Evolutionary conservation across 2,113 vertebrate species (phyloP), one percentile per base, ranked within the genome.

Genomic region (Chaetorhynchus papuensis): DNA sequence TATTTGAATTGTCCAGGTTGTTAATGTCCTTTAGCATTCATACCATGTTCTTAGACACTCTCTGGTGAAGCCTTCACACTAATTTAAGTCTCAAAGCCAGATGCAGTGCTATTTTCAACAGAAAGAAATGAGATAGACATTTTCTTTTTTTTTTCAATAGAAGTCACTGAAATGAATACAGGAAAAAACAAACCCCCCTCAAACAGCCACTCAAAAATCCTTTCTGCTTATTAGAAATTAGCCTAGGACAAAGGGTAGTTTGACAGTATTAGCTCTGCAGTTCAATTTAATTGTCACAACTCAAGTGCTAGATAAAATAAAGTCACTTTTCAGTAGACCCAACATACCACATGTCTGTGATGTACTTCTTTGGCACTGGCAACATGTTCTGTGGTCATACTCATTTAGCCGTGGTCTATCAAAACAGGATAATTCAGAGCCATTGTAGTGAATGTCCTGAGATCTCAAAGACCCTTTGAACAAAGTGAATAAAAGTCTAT

Each of bases 401-500:
- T 98, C 97, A 13, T 96, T 97, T 22, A 98, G 97, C 83, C 69
- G 98, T 50, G 98, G 97, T 60, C 98, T 98, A 92, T 99, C 98
- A 82, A 99, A 97, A 80, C 98, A 99, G 2, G 98, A 98, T 89
- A 99, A 95, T 89, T 99, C 99, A 7, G 99, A 99, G 21, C 98
- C 98, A 4, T 96, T 97, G 97, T 98, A 99, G 41, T 98, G 98
- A 94, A 98, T 96, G 77, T 99, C 99, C 77, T 98, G 99, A n/a
- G 98, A 98, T 91, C 98, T 98, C 94, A 98, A 94, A 57, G 98
- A 98, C 96, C 98, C 98, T 97, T 97, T 49, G 72, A 96, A 95
- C 23, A 90, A 93, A 70, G 35, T 5, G 11, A 78, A 77, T 74
- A 60, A 39, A 72, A 30, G 31, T 75, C 70, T 31, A 0, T 50